Evolutionary conservation across 2,888 invertebrate genomes (phyloP), one percentile per base, ranked within the genome.

Genomic region (Habroteleia sp.): DNA sequence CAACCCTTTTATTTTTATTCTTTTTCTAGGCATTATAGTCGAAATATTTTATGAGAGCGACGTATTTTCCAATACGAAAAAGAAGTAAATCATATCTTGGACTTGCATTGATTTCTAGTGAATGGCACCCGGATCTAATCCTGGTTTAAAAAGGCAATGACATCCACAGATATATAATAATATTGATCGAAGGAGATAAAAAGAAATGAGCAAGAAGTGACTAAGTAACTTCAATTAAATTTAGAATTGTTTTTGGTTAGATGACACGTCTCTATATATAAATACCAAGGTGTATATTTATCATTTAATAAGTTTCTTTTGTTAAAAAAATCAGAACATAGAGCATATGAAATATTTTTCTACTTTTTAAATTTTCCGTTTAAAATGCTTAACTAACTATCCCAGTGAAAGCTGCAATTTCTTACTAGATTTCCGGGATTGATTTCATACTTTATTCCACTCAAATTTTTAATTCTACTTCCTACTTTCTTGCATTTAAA

Each of bases 71-170:
- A 23, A 4, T 23, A 14, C n/a, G 23, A 3, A 8, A 13, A 7
- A 7, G 20, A 17, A 20, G 11, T 23, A 7, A 35, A 33, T 44
- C 44, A 44, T 44, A 44, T 58, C 31, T 44, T 35, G 11, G 10
- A 10, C 17, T 1, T 16, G 44, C 23, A 58, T 46, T 60, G 60
- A 60, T 46, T 60, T 33, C 29, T 23, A 37, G 6, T 48, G 23
- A 62, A 48, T 42, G 20, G 29, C 20, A 23, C 11, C 13, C 29
- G 14, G 25, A 37, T 62, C 13, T 62, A 37, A 46, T 39, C 37
- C 39, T 16, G 42, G 20, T 23, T 41, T 41, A 48, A 29, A 17
- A 46, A 35, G 62, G 20, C 23, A 46, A 37, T 31, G 37, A 62
- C 48, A 39, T 46, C 39, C 39, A 20, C 10, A 23, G 20, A 37